Evolutionary conservation across 2,888 invertebrate species (phyloP), one percentile per base, ranked within the genome.

Genomic region (Oxycera nigricornis): DNA sequence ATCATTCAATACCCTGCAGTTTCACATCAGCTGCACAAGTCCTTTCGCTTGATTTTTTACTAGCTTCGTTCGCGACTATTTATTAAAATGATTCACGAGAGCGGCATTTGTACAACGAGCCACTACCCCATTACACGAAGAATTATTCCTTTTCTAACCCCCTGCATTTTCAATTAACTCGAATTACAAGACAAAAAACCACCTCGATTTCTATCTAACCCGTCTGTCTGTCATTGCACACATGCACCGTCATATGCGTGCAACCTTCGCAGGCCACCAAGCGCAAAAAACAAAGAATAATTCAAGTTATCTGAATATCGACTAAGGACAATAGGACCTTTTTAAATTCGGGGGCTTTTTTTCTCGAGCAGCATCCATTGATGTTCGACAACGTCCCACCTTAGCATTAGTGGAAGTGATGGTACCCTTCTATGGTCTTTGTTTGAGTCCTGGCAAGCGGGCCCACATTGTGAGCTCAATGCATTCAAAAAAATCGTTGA

Each of bases 131-230:
- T 59, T 28, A 20, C 17, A n/a, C 24, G 35, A 41, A 35, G 65
- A 39, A 11, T 30, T 65, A 65, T 65, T 65, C 20, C 39, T 24
- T 11, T 55, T 1, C 24, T 65, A 65, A 65, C 65, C 65, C 65
- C 61, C 62, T 55, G 52, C 74, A 39, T 50, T 74, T 74, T 74
- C 74, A 74, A 74, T 74, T 74, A 74, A 74, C 70, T 74, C 61
- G 68, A 72, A 65, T 73, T 73, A 39, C 39, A 62, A 52, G 72
- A 74, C 72, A 59, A 74, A 74, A 74, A 65, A 35, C 39, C 72
- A 28, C 35, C 24, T 62, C 57, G 55, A 72, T 50, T 72, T 50
- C 52, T 35, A 70, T 70, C 59, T 72, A 72, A 35, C 52, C 24
- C 62, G 50, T 39, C 72, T 70, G 72, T 55, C 62, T 74, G 72